These are phyloP conservation scores for Brachystomella parvula DNA, from an alignment of 1,140 invertebrate species.

Conservation along the genomic window DNA sequence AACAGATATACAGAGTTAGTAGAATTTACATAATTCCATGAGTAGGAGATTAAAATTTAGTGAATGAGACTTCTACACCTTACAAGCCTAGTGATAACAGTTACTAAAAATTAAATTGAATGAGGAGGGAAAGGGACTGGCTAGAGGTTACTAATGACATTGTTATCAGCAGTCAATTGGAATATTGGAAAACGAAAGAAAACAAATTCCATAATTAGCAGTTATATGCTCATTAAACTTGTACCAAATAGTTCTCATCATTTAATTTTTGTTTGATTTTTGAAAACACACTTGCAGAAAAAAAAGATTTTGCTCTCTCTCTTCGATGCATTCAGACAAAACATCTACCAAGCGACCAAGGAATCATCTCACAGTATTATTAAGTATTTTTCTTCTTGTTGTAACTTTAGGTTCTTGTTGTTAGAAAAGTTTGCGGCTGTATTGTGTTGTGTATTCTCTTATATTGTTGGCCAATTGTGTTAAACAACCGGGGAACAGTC, in stretches of 20 bases:
- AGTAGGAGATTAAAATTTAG: slow-evolving; percentile 15
- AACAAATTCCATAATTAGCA: too few species aligned
- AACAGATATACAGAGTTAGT: slow-evolving; percentile 9
- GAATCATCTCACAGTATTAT: slow-evolving; percentile 14
- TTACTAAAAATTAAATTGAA: neutral
- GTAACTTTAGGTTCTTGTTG: neutral
- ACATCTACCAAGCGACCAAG: slow-evolving; percentile 14
- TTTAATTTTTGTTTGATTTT: neutral
- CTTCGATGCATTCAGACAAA: slow-evolving; percentile 15
- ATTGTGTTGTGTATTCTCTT: slow-evolving; percentile 8
- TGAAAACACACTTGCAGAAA: neutral
- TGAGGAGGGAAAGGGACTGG: neutral
- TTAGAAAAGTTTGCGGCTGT: neutral
- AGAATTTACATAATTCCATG: slow-evolving; percentile 28
- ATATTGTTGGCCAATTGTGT: slow-evolving; percentile 2
- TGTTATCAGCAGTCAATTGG: neutral
- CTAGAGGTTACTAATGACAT: too few species aligned
- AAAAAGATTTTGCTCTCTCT: neutral
- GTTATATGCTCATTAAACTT: neutral
- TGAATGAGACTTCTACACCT: neutral
- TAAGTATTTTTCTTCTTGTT: slow-evolving; percentile 1
- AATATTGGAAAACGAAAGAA: neutral
- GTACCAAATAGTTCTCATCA: neutral
- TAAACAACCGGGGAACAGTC: slow-evolving; percentile 12
- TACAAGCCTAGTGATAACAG: slow-evolving; percentile 3